Base-by-base conservation (phyloP, 2,797 vertebrate species). In the Oreochromis grahami region DNA sequence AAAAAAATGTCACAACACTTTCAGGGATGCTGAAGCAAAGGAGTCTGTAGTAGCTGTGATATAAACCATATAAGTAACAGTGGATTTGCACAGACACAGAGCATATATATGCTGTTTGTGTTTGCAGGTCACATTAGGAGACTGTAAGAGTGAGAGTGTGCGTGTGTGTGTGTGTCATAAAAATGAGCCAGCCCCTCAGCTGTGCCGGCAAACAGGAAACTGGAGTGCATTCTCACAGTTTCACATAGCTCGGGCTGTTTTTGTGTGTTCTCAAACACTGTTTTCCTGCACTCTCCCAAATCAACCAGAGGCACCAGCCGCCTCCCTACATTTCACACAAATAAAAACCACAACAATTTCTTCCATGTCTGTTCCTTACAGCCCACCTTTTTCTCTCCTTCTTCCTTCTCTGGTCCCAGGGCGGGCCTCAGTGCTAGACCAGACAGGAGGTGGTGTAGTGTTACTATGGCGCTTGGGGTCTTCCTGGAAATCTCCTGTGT, bases 191-290 rank as follows among this genome's bases (percentile, higher is more conserved):
- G 91, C 93, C 89, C 93, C 89, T 93, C 91, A 93, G 90, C 91
- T 92, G 91, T 88, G 86, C 86, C 77, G 88, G 89, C 91, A 92
- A 93, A 94, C 94, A 96, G 95, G 95, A 96, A 96, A 94, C 88
- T 80, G 83, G 82, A 87, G 89, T 77, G 86, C 85, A 86, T 92
- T 92, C 91, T 93, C 86, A 88, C 88, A 88, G 87, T 87, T 94
- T 93, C 92, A 88, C 88, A 87, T 84, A 55, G 85, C 87, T 90
- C 91, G 65, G 56, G 87, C 87, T 58, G 81, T 85, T 91, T 89
- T 81, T 87, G 82, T 70, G 70, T 86, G 70, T 70, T 83, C 87
- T 82, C 48, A 8, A 83, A 52, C 63, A 82, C 65, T 0, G 38
- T 82, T 85, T 84, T 87, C 81, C 17, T 77, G 24, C 63, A 43